These are phyloP conservation scores for Brienomyrus longianalis DNA, from an alignment of 2,113 vertebrate genomes.

Conservation along the genomic window DNA sequence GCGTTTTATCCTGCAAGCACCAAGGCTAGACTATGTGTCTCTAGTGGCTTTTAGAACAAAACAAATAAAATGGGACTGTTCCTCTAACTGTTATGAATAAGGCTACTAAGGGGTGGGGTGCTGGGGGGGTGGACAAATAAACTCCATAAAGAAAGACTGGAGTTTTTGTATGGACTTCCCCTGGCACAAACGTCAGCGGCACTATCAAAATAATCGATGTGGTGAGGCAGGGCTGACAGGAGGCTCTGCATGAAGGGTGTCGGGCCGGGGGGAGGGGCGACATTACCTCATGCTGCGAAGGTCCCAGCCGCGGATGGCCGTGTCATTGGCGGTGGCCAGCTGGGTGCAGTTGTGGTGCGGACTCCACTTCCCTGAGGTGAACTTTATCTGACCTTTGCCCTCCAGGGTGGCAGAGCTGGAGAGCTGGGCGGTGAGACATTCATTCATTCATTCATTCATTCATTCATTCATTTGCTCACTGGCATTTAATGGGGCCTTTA, in stretches of 20 bases:
- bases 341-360: conserved; percentile 94
- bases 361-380: conserved; percentile 91
- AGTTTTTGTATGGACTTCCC: neutral
- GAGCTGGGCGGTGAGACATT: conserved; percentile 57
- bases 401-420: conserved; percentile 78
- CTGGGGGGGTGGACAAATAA: neutral
- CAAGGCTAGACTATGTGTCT: neutral
- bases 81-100: neutral
- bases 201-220: neutral
- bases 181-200: neutral
- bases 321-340: conserved; percentile 90
- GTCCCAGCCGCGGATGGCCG: conserved; percentile 87
- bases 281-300: conserved; percentile 75
- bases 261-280: neutral
- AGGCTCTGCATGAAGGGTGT: neutral
- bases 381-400: conserved; percentile 93
- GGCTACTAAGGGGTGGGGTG: neutral
- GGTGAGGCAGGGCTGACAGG: neutral
- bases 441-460: neutral
- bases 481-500: neutral
- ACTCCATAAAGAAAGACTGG: neutral
- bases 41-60: neutral
- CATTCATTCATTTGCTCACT: neutral
- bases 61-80: neutral
- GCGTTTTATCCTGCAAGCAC: neutral